Percentiles rank a stretch among this genome's conserved stretches.
phyloP scores from a whole-genome alignment of 2,797 vertebrate species.

The Rhinatrema bivittatum region DNA sequence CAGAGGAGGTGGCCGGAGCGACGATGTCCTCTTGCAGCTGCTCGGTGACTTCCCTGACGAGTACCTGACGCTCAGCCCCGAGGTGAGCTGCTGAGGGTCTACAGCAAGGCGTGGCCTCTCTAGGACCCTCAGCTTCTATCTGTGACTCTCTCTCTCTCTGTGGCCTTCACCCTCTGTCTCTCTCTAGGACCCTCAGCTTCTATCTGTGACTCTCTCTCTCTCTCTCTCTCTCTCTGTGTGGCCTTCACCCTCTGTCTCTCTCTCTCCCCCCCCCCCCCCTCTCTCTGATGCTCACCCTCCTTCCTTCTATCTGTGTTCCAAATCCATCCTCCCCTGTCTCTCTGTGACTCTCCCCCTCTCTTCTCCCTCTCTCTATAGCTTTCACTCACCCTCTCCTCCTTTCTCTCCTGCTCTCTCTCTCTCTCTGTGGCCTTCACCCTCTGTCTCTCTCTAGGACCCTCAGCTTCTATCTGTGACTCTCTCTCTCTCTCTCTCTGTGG shows the following conservation, averaged over 20 bases:
- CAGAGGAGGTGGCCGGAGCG: neutral
- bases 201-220: neutral
- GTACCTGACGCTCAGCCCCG: neutral
- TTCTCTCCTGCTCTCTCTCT: accelerated
- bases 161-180: neutral
- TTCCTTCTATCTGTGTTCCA: accelerated
- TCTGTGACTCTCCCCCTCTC: neutral
- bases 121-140: too few relatives aligned
- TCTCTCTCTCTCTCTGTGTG: neutral
- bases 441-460: neutral
- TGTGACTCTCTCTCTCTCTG: too few relatives aligned
- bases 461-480: too few relatives aligned
- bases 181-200: neutral
- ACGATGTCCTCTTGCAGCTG: too few relatives aligned
- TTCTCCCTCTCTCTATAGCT: neutral
- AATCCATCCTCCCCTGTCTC: neutral
- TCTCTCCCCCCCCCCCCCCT: neutral
- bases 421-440: neutral
- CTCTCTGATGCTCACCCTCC: neutral
- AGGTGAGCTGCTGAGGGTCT: too few relatives aligned
- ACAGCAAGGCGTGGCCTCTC: too few relatives aligned
- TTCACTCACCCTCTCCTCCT: neutral
- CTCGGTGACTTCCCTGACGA: neutral
- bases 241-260: neutral
- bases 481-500: too few relatives aligned